Percentiles rank a stretch among this genome's conserved stretches.
phyloP scores from a whole-genome alignment of 2,888 invertebrate genomes.

The Pseudoips prasinana region DNA sequence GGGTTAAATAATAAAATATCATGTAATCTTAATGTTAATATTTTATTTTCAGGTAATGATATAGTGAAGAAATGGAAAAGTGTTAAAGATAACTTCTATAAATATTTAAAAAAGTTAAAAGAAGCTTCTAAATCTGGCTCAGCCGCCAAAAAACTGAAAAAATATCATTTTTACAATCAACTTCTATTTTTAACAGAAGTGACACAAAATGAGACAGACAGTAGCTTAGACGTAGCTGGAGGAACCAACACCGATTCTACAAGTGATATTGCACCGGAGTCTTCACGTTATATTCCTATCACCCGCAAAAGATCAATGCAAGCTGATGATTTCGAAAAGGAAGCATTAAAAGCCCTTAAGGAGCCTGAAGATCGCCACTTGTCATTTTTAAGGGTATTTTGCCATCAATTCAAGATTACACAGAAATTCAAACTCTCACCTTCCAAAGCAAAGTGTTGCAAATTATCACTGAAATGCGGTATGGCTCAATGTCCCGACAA shows the following conservation, averaged over 20 bases:
- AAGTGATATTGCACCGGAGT: slow-evolving; percentile 12
- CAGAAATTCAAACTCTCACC: slow-evolving; percentile 21
- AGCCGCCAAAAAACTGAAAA: slow-evolving; percentile 17
- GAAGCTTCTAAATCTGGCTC: slow-evolving; percentile 22
- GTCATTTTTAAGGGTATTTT: slow-evolving; percentile 26
- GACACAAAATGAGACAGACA: slow-evolving; percentile 23
- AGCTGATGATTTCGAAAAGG: slow-evolving; percentile 27
- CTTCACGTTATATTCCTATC: slow-evolving; percentile 18
- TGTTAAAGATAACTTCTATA: slow-evolving; percentile 18
- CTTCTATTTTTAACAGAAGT: slow-evolving; percentile 17
- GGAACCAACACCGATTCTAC: slow-evolving; percentile 17
- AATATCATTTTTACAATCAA: slow-evolving; percentile 25
- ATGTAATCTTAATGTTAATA: slow-evolving; percentile 11
- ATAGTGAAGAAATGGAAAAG: slow-evolving; percentile 16
- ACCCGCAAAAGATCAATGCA: slow-evolving; percentile 24
- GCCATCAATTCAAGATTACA: slow-evolving; percentile 23
- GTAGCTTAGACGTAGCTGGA: slow-evolving; percentile 22
- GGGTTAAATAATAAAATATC: slow-evolving; percentile 6
- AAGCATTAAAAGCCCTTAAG: slow-evolving; percentile 20
- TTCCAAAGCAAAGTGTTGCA: slow-evolving; percentile 30
- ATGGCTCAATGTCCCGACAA: slow-evolving; percentile 25
- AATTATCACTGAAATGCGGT: slow-evolving; percentile 31
- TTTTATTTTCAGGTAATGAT: slow-evolving; percentile 8
- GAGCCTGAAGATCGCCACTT: slow-evolving; percentile 26
- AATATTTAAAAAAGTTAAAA: slow-evolving; percentile 22